Evolutionary conservation across 92 coral and sea anemone genomes (phyloP).

Genomic region (Actinernus sp.): DNA sequence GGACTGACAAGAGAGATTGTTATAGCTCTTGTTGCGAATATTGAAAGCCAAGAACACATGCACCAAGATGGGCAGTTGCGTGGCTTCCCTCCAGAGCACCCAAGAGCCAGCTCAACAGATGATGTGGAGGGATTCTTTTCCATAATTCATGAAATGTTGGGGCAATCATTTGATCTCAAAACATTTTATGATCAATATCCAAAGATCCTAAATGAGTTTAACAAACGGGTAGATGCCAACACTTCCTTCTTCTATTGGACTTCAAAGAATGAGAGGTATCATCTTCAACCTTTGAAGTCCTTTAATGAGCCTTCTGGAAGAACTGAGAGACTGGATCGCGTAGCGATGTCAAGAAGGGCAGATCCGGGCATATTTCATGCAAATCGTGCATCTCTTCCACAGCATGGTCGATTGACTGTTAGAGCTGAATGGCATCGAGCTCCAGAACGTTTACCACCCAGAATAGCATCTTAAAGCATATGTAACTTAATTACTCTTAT

Average conservation of each 20-base stretch:
- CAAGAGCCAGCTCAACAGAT: too few relatives aligned
- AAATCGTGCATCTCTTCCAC: slow-evolving; percentile 45
- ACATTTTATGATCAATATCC: slow-evolving; percentile 16
- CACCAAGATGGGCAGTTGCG: slow-evolving; percentile 3
- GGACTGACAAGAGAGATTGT: slow-evolving; percentile 54
- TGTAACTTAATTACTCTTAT: too few relatives aligned
- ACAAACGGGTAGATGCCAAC: slow-evolving; percentile 31
- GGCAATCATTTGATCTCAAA: slow-evolving; percentile 27
- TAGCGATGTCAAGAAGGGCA: slow-evolving; percentile 20
- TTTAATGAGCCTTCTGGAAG: slow-evolving; percentile 34
- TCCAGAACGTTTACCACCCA: slow-evolving; percentile 32
- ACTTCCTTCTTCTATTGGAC: slow-evolving; percentile 41
- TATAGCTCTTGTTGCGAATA: slow-evolving; percentile 43
- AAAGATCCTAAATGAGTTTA: slow-evolving; percentile 24
- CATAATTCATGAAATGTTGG: slow-evolving; percentile 47
- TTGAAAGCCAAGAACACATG: slow-evolving; percentile 53
- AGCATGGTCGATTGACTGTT: slow-evolving; percentile 32
- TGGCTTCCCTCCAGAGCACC: slow-evolving; percentile 57
- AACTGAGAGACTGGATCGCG: slow-evolving; percentile 31
- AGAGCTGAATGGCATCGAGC: slow-evolving; percentile 38
- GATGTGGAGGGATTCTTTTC: too few relatives aligned
- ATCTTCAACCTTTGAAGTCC: slow-evolving; percentile 10
- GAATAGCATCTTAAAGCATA: too few relatives aligned
- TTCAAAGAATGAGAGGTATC: slow-evolving; percentile 27
- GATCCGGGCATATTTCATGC: slow-evolving; percentile 64